Conservation (phyloP, 64 coral and sea anemone genomes). For the Orbicella faveolata region DNA sequence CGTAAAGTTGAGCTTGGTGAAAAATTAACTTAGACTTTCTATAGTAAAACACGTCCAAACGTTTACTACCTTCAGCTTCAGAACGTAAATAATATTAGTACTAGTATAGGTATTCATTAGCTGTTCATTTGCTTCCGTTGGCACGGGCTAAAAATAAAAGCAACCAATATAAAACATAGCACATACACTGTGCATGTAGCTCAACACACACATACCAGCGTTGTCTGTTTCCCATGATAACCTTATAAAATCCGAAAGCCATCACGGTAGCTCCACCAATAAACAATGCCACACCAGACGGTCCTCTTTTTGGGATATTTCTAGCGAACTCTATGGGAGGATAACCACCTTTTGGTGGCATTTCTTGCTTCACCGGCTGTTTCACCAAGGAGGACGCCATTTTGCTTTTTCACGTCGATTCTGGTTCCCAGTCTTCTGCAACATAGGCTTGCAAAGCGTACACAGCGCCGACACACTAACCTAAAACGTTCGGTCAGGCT, state of each 20-base stretch:
- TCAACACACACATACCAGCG: constrained; percentile 62
- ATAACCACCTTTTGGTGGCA: constrained; percentile 97
- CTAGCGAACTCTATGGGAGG: constrained; percentile 77
- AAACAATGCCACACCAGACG: constrained; percentile 77
- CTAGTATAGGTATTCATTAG: too few relatives aligned
- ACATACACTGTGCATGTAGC: not conserved
- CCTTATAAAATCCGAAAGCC: constrained; percentile 82
- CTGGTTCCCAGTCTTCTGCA: not conserved
- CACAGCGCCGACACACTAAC: not conserved
- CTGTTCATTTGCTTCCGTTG: too few relatives aligned
- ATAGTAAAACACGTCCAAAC: too few relatives aligned
- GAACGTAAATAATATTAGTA: too few relatives aligned
- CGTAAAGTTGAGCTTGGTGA: too few relatives aligned
- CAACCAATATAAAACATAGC: too few relatives aligned
- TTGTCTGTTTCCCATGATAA: constrained; percentile 86
- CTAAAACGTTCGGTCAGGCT: too few relatives aligned
- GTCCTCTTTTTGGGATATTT: constrained; percentile 88
- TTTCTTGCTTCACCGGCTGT: constrained; percentile 70
- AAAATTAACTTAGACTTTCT: too few relatives aligned
- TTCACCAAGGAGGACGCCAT: constrained; percentile 72
- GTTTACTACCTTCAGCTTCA: too few relatives aligned
- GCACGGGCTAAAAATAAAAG: too few relatives aligned
- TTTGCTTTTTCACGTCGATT: constrained; percentile 33
- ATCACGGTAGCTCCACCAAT: constrained; percentile 84
- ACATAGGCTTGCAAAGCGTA: not conserved